Percentiles rank a stretch among this genome's conserved stretches.
Evolutionary conservation across 2,888 invertebrate species (phyloP).

Genomic region (Agriotes lineatus): DNA sequence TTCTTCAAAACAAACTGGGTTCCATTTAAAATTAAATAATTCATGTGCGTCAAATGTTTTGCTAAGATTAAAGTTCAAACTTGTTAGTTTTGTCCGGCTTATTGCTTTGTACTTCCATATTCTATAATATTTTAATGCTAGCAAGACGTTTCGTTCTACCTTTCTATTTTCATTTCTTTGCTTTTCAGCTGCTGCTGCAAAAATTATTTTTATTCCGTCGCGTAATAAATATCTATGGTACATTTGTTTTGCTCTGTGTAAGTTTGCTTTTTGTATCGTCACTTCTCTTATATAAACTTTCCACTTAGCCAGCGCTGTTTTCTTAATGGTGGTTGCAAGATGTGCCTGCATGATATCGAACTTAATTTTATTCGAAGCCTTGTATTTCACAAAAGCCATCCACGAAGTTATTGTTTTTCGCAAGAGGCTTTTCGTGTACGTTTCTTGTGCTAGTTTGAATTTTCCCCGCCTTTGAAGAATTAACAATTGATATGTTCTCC

Average conservation of each 20-base stretch:
- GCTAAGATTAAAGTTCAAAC: conserved; percentile 48
- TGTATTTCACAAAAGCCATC: not conserved
- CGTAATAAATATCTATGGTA: conserved; percentile 50
- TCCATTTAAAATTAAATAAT: conserved; percentile 47
- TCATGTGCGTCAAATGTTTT: not conserved
- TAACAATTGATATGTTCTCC: conserved; percentile 31
- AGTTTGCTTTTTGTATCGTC: conserved; percentile 40
- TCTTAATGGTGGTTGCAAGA: no score
- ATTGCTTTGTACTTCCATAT: conserved; percentile 55
- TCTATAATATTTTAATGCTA: conserved; percentile 55
- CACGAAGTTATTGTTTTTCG: not conserved
- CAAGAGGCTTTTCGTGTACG: not conserved
- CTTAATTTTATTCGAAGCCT: not conserved
- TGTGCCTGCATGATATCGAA: not conserved
- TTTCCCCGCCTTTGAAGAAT: not conserved
- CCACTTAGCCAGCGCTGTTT: conserved; percentile 39
- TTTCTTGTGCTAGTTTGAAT: not conserved
- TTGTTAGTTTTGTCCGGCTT: conserved; percentile 43
- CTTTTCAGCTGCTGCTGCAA: conserved; percentile 48
- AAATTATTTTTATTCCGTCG: conserved; percentile 50
- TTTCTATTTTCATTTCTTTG: conserved; percentile 46
- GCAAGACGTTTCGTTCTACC: conserved; percentile 46
- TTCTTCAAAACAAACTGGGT: conserved; percentile 52
- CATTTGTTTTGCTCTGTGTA: conserved; percentile 50
- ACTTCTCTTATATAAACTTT: conserved; percentile 39